Evolutionary conservation across 2,888 invertebrate species (phyloP), one percentile per base, ranked within the genome.

Genomic region (Latheticus oryzae): DNA sequence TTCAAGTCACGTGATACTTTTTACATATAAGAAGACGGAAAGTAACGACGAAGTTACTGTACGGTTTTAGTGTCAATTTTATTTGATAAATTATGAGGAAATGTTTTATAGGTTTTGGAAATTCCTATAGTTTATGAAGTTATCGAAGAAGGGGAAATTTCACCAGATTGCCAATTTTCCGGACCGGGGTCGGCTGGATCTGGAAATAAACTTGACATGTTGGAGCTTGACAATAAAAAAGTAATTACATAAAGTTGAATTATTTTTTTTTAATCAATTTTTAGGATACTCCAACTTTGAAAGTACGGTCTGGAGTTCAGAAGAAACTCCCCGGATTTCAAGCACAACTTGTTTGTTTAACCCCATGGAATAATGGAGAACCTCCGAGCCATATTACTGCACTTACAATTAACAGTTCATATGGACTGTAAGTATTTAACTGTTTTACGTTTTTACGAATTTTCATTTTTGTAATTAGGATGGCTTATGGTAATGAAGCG

Each of bases 351-450:
- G 93, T 97, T 67, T 97, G 97, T 80, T 83, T 97, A 74, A 93
- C 97, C 72, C 90, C 89, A 43, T 91, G 91, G 82, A 83, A 84
- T 61, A 88, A 87, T 71, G 87, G 88, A 33, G 87, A 88, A 80
- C 86, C 91, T 72, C 89, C 96, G 69, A 89, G 91, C 79, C 88
- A 87, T 78, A 89, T 98, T 76, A 88, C 94, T 68, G 87, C 95
- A 65, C 87, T 98, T 75, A 89, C 93, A 72, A 86, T 99, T 79
- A 97, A 97, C 83, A 96, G 97, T 71, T 93, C 93, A 55, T 97
- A 95, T 81, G 97, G 97, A 80, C 86, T 99, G 97, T 97, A 82
- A 90, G 94, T 88, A n/a, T n/a, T n/a, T n/a, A n/a, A n/a, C n/a
- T n/a, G n/a, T n/a, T n/a, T 68, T 33, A 24, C 23, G 19, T 11